These are phyloP conservation scores for Erebia epiphron DNA, from an alignment of 2,888 invertebrate genomes.

Conservation along the genomic window DNA sequence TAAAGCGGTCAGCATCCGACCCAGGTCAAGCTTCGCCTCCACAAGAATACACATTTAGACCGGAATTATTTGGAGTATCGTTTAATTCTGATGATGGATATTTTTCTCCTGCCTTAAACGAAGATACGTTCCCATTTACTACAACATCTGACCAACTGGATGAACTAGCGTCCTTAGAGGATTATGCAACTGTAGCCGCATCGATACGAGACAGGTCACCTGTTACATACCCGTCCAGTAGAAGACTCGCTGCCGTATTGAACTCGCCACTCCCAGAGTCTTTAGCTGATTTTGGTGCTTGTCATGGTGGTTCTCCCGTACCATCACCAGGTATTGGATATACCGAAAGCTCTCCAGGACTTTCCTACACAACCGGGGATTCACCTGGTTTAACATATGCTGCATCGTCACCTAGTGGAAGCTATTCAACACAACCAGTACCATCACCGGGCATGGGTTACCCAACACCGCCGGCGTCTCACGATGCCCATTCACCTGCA, in stretches of 20 bases:
- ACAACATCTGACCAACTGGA: slow-evolving; percentile 85
- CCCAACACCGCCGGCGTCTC: slow-evolving; percentile 94
- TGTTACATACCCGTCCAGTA: slow-evolving; percentile 85
- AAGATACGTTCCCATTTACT: slow-evolving; percentile 88
- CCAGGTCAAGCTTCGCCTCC: slow-evolving; percentile 85
- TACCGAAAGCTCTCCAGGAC: slow-evolving; percentile 82
- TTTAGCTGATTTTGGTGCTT: slow-evolving; percentile 91
- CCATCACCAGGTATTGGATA: slow-evolving; percentile 81
- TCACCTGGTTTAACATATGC: slow-evolving; percentile 71
- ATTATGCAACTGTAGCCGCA: slow-evolving; percentile 83
- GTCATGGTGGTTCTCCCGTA: slow-evolving; percentile 84
- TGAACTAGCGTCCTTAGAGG: slow-evolving; percentile 84
- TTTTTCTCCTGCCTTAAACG: slow-evolving; percentile 86
- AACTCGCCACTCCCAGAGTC: slow-evolving; percentile 91
- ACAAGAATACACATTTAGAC: slow-evolving; percentile 83
- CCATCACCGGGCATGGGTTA: slow-evolving; percentile 90
- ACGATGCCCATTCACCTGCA: slow-evolving; percentile 89
- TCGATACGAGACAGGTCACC: slow-evolving; percentile 82
- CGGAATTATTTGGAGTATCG: slow-evolving; percentile 85
- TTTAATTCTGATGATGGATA: slow-evolving; percentile 86
- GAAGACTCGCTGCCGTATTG: slow-evolving; percentile 89
- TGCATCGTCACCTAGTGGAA: slow-evolving; percentile 70
- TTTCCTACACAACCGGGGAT: slow-evolving; percentile 89
- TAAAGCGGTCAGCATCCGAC: slow-evolving; percentile 89
- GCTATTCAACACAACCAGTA: slow-evolving; percentile 70